Evolutionary conservation across 1,140 invertebrate species (phyloP).

Genomic region (Paracyclopina nana): DNA sequence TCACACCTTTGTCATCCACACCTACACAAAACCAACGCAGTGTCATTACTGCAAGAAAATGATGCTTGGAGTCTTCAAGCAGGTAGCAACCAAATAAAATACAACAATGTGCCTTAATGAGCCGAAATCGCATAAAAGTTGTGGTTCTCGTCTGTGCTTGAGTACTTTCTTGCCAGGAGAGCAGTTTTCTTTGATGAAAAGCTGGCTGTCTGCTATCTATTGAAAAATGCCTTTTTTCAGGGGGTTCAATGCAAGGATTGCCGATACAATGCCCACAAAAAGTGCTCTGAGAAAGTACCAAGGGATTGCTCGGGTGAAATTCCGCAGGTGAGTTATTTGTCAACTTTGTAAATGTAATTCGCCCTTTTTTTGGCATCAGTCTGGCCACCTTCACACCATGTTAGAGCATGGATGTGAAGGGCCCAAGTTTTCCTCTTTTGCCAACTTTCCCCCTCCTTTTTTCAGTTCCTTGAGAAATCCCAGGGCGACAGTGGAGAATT

Average conservation of each 20-base stretch:
- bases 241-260: conserved; percentile 95
- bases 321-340: conserved; percentile 6
- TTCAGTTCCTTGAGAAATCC: no score
- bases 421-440: background rate
- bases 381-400: background rate
- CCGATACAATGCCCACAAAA: conserved; percentile 93
- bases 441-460: background rate
- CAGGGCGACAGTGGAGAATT: no score
- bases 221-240: conserved; percentile 16
- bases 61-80: conserved; percentile 81
- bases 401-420: background rate
- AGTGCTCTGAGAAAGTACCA: conserved; percentile 79
- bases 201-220: no score
- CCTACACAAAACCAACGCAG: conserved; percentile 80
- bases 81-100: no score
- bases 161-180: no score
- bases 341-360: background rate
- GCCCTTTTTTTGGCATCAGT: background rate
- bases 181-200: no score
- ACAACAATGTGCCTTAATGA: no score
- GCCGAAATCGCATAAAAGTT: no score
- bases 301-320: conserved; percentile 83
- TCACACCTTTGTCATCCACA: conserved; percentile 40
- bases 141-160: no score
- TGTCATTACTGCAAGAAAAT: conserved; percentile 90